Conservation (phyloP, 2,113 vertebrate species). For the Xiphias gladius region DNA sequence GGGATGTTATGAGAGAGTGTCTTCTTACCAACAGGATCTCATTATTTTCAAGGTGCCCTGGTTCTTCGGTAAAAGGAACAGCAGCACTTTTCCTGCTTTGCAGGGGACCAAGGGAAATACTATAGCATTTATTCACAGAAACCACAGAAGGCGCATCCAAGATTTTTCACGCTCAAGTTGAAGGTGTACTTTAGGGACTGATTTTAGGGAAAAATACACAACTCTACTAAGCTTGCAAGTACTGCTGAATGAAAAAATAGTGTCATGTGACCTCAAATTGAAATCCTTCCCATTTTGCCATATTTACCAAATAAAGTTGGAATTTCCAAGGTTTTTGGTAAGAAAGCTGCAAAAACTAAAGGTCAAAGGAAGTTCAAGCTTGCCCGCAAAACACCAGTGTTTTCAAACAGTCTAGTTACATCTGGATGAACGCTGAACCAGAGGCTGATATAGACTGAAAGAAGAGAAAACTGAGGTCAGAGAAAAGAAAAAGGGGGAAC, state of each 20-base stretch:
- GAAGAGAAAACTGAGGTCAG: slow-evolving; percentile 15
- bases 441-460: neutral
- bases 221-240: neutral
- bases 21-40: slow-evolving; percentile 51
- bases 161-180: neutral
- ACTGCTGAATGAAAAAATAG: neutral
- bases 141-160: neutral
- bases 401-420: neutral
- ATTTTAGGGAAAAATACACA: neutral
- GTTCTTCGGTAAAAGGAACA: slow-evolving; percentile 35
- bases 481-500: slow-evolving; percentile 3
- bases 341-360: neutral
- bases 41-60: slow-evolving; percentile 71
- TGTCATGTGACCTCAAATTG: neutral
- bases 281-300: neutral
- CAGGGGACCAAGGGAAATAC: slow-evolving; percentile 20
- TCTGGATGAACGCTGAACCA: neutral
- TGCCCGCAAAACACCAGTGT: neutral
- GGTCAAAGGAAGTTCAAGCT: neutral
- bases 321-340: neutral
- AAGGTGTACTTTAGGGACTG: neutral
- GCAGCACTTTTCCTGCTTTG: slow-evolving; percentile 12
- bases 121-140: slow-evolving; percentile 1
- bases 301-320: neutral
- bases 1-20: slow-evolving; percentile 54